Evolutionary conservation across 1,140 invertebrate genomes (phyloP), one percentile per base, ranked within the genome.

Genomic region (Calosoma granatense): DNA sequence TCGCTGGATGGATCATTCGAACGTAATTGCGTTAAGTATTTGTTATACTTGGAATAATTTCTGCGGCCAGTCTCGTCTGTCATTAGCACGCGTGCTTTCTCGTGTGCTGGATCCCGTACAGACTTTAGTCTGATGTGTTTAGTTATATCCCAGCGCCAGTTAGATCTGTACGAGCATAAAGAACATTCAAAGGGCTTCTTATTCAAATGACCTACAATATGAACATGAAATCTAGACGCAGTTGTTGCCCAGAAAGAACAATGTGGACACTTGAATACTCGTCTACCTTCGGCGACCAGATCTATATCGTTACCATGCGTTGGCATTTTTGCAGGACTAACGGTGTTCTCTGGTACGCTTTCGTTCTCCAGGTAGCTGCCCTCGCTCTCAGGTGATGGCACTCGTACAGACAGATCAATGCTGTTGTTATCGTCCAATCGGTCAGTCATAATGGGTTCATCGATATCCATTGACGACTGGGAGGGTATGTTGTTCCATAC

Each of bases 141-240:
- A 41, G 90, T 94, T 58, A 97, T 93, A 74, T 94, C 92, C 92
- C 92, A 95, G 60, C 90, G 81, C 92, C 92, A 95, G 73, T 95
- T 95, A 20, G 91, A 94, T 60, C 91, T 84, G 68, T 94, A 93
- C 20, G 87, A 83, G 75, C 94, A 97, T 1, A 90, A 76, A 1
- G 93, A 96, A 77, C 94, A 97, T 74, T 94, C 90, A 70, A 95
- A 97, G 2, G 93, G 93, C 69, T 94, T 92, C 69, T 88, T 89
- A 72, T 94, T 94, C 58, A 92, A 77, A 74, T 94, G 91, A 17
- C 90, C 90, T 19, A 94, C 90, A 62, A 93, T 92, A 72, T 94
- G 92, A 17, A 94, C 90, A 70, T 94, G 91, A 73, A 94, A 94
- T 61, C 91, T 80, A 22, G 89, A 92, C n/a, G 90, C 90, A 19